Evolutionary conservation across 2,797 vertebrate genomes (phyloP).

Genomic region (Champsocephalus esox): DNA sequence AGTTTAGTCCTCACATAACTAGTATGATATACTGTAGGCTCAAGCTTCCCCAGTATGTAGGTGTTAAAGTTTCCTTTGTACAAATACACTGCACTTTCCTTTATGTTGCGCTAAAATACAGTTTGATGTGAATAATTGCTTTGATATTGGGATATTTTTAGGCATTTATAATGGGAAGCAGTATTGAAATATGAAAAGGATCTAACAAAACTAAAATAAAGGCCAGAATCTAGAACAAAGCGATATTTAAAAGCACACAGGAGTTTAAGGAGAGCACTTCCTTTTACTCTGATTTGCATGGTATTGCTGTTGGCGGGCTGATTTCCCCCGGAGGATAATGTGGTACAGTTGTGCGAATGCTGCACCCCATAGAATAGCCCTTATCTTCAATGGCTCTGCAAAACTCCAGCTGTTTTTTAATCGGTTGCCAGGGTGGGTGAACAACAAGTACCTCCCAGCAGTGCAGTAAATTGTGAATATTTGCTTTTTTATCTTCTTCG

Average conservation of each 20-base stretch:
- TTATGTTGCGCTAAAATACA: constrained; percentile 13
- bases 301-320: constrained; percentile 63
- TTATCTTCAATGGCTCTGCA: constrained; percentile 79
- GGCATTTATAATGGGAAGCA: constrained; percentile 17
- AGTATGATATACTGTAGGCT: constrained; percentile 1
- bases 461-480: constrained; percentile 25
- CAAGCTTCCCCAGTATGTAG: background rate
- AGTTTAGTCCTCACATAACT: constrained; percentile 25
- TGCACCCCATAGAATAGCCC: constrained; percentile 72
- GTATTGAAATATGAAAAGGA: constrained; percentile 18
- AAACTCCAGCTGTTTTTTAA: constrained; percentile 83
- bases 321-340: constrained; percentile 75
- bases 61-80: constrained; percentile 11
- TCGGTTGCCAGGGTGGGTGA: constrained; percentile 77
- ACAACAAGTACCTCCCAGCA: constrained; percentile 78
- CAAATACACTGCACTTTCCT: constrained; percentile 7
- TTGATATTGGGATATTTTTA: constrained; percentile 24
- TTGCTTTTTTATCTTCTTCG: background rate
- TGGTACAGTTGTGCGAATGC: constrained; percentile 68
- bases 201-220: constrained; percentile 37
- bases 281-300: constrained; percentile 58
- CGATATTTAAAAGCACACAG: constrained; percentile 53
- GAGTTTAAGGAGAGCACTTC: constrained; percentile 44
- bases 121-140: background rate
- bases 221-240: constrained; percentile 22